A percentile compares a stretch with the other conserved stretches of the same genome.
These are phyloP conservation scores for Sitta europaea DNA, from an alignment of 2,113 vertebrate genomes.

Conservation along the genomic window DNA sequence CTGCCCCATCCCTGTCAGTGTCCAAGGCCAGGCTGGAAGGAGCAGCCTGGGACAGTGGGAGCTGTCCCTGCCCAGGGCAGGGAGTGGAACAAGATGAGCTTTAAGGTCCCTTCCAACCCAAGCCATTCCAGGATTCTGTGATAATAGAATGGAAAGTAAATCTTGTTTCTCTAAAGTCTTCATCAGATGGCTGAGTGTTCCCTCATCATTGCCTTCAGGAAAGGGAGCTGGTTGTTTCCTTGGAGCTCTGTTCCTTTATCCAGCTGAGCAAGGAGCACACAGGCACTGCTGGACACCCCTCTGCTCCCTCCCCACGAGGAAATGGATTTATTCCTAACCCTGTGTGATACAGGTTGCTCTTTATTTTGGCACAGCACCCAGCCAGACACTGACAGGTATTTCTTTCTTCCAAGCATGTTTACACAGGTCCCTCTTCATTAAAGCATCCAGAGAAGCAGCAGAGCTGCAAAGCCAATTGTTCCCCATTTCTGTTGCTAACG, in stretches of 20 bases:
- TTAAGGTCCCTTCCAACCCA: not conserved
- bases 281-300: not conserved
- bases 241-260: not conserved
- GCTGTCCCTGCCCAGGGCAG: not conserved
- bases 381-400: not conserved
- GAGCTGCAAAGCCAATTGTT: not conserved
- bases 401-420: not conserved
- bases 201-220: not conserved
- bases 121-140: not conserved
- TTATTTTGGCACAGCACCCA: not conserved
- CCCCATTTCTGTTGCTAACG: not conserved
- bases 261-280: not conserved
- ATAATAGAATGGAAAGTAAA: not conserved
- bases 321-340: not conserved
- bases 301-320: not conserved
- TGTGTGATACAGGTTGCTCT: not conserved
- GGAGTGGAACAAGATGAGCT: too few species aligned
- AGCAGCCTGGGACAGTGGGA: rapidly evolving
- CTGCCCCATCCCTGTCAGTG: not conserved
- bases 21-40: rapidly evolving
- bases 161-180: not conserved
- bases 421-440: not conserved
- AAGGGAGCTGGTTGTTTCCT: not conserved
- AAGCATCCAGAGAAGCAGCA: not conserved
- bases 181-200: not conserved